These are phyloP conservation scores for Ovibos moschatus DNA, from an alignment of 2,113 vertebrate genomes.

Conservation along the genomic window DNA sequence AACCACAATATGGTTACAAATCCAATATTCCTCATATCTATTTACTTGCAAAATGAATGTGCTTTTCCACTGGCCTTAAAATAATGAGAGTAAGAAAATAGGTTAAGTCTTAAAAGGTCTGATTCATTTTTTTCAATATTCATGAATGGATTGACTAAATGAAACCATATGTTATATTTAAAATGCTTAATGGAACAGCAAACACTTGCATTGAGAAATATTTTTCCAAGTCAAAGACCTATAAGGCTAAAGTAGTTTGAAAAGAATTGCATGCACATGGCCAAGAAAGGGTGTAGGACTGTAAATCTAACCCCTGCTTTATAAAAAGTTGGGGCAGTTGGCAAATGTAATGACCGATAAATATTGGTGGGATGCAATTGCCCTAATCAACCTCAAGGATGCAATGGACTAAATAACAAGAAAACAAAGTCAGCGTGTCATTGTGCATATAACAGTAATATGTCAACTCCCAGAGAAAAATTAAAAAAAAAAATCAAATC, in stretches of 20 bases:
- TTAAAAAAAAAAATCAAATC: slow-evolving; percentile 67
- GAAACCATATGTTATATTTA: slow-evolving; percentile 59
- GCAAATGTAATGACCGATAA: slow-evolving; percentile 55
- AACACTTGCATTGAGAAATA: slow-evolving; percentile 22
- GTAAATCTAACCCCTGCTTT: slow-evolving; percentile 27
- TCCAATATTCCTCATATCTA: slow-evolving; percentile 27
- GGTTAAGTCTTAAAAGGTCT: slow-evolving; percentile 64
- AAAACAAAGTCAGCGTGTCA: slow-evolving; percentile 75
- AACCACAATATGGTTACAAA: slow-evolving; percentile 51
- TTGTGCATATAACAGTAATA: slow-evolving; percentile 63
- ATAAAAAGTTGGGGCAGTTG: slow-evolving; percentile 1
- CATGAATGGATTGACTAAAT: slow-evolving; percentile 61
- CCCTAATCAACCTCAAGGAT: slow-evolving; percentile 74
- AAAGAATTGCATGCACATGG: slow-evolving; percentile 44
- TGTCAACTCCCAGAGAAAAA: slow-evolving; percentile 62
- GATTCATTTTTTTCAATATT: slow-evolving; percentile 48
- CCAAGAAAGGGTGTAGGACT: background rate
- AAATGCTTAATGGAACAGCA: slow-evolving; percentile 61
- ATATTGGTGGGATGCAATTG: slow-evolving; percentile 57
- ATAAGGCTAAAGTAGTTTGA: slow-evolving; percentile 27
- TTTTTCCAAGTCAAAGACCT: slow-evolving; percentile 15
- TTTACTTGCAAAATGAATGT: slow-evolving; percentile 44
- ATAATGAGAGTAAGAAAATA: slow-evolving; percentile 46
- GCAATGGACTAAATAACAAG: slow-evolving; percentile 71
- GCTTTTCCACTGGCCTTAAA: slow-evolving; percentile 57